Conservation (phyloP, 2,113 vertebrate species). For the Numenius arquata region DNA sequence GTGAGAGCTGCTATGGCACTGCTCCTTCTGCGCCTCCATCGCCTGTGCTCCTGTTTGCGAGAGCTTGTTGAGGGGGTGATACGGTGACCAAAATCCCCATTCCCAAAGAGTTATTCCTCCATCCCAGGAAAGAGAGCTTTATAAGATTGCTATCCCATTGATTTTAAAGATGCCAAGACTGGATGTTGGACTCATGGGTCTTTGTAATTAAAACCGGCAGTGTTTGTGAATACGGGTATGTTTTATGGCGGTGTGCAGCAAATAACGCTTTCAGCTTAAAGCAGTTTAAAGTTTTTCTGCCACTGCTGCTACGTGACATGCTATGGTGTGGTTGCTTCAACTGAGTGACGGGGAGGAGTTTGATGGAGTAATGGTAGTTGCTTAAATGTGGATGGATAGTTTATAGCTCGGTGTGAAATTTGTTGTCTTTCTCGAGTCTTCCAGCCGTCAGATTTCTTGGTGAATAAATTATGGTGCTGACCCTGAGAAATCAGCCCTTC, state of each 20-base stretch:
- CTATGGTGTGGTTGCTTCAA: background rate
- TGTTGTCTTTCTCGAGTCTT: background rate
- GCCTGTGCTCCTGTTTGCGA: background rate
- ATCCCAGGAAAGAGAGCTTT: background rate
- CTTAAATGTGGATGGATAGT: background rate
- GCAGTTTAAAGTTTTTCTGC: background rate
- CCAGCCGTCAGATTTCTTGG: background rate
- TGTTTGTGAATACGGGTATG: fast-evolving
- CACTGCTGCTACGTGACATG: background rate
- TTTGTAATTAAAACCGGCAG: background rate
- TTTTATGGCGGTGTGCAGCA: background rate
- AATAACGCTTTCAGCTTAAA: background rate
- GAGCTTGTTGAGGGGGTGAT: background rate
- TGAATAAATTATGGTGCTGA: background rate
- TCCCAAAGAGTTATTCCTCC: background rate
- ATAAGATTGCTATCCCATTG: background rate
- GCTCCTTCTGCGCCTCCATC: background rate
- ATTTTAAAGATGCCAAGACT: background rate
- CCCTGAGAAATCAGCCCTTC: background rate
- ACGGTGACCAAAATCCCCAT: background rate
- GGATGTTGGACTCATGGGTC: background rate
- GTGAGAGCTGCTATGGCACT: background rate
- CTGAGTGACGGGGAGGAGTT: fast-evolving
- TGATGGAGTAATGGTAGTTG: background rate
- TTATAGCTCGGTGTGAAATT: background rate